Evolutionary conservation across 2,797 vertebrate species (phyloP).

Genomic region (Gadopsis bispinosus): DNA sequence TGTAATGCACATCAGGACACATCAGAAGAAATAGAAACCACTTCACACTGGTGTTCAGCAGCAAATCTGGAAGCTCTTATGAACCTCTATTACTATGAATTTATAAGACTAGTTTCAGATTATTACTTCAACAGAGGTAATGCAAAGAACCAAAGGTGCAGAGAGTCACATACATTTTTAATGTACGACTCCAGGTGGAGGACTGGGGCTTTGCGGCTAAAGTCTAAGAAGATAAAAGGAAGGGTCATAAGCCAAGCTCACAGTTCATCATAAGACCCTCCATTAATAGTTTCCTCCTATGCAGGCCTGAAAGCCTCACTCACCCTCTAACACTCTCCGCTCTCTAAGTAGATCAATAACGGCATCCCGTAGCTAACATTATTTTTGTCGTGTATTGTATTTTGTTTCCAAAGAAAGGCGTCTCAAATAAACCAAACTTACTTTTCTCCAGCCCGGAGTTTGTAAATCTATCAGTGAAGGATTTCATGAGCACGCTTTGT

Average conservation of each 20-base stretch:
- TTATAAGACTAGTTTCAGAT: slow-evolving; percentile 25
- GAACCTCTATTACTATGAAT: slow-evolving; percentile 23
- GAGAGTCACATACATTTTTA: slow-evolving; percentile 35
- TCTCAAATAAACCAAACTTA: slow-evolving; percentile 69
- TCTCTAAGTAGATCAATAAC: slow-evolving; percentile 36
- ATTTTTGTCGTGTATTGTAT: slow-evolving; percentile 31
- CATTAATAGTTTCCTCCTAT: slow-evolving; percentile 68
- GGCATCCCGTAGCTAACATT: slow-evolving; percentile 26
- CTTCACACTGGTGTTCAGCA: slow-evolving; percentile 26
- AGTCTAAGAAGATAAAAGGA: slow-evolving; percentile 51
- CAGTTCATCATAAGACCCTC: slow-evolving; percentile 56
- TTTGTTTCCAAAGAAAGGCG: slow-evolving; percentile 42
- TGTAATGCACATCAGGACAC: slow-evolving; percentile 22
- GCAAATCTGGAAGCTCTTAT: slow-evolving; percentile 48
- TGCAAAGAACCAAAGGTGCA: slow-evolving; percentile 35
- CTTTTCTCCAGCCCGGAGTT: slow-evolving; percentile 55
- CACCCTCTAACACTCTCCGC: background rate
- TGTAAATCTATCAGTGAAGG: slow-evolving; percentile 81
- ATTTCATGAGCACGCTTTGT: slow-evolving; percentile 68
- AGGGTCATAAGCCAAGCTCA: slow-evolving; percentile 27
- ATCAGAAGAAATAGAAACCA: slow-evolving; percentile 29
- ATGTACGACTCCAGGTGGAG: slow-evolving; percentile 29
- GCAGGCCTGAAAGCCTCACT: slow-evolving; percentile 41
- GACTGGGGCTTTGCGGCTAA: slow-evolving; percentile 24
- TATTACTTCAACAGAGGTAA: slow-evolving; percentile 36